Evolutionary conservation across 2,113 vertebrate genomes (phyloP).

Genomic region (Epinephelus cyanopodus): DNA sequence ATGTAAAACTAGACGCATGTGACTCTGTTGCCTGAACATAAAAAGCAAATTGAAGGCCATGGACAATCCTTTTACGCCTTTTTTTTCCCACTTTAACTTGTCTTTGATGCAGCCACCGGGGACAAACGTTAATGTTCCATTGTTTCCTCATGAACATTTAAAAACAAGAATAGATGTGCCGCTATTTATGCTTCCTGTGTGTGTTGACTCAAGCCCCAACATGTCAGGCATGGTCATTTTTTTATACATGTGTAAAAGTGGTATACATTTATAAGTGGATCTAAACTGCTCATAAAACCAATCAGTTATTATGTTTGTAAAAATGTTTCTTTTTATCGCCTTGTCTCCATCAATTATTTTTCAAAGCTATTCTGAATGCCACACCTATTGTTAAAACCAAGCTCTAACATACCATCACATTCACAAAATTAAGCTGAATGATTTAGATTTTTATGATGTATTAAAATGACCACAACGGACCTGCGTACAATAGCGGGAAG

Average conservation of each 20-base stretch:
- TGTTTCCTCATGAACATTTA: conserved; percentile 6
- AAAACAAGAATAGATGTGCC: conserved; percentile 5
- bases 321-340: neutral
- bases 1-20: conserved; percentile 26
- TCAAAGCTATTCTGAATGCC: neutral
- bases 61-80: conserved; percentile 53
- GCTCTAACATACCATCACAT: conserved; percentile 7
- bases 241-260: neutral
- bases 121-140: neutral
- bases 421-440: neutral
- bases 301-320: neutral
- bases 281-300: neutral
- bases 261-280: neutral
- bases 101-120: neutral
- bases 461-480: neutral
- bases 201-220: neutral
- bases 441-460: neutral
- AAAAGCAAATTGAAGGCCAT: conserved; percentile 53
- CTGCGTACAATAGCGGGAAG: neutral
- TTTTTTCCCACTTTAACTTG: conserved; percentile 32
- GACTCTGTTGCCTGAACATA: conserved; percentile 41
- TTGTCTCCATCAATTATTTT: neutral
- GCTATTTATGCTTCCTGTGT: neutral
- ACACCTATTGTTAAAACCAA: neutral
- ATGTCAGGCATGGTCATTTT: neutral